phyloP scores from a whole-genome alignment of 1,140 invertebrate genomes.

The Atta cephalotes region DNA sequence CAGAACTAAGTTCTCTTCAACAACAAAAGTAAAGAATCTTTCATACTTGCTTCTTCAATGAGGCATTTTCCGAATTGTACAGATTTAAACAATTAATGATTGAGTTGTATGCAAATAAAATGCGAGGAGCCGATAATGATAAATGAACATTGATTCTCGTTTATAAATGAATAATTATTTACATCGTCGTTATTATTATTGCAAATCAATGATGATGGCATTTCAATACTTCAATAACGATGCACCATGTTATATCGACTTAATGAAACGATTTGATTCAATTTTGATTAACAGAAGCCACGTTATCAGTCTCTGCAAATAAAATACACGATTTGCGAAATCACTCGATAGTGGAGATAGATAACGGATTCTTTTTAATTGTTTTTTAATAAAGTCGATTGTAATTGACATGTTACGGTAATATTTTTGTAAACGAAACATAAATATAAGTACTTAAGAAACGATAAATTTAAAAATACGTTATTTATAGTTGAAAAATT shows the following conservation, averaged over 20 bases:
- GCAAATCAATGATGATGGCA: neutral
- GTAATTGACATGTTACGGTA: neutral
- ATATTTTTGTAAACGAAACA: neutral
- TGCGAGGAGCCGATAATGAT: neutral
- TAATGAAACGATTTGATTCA: neutral
- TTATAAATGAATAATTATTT: neutral
- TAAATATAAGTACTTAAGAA: neutral
- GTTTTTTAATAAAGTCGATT: neutral
- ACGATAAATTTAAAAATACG: neutral
- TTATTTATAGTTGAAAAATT: neutral
- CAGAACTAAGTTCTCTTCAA: slow-evolving; percentile 5
- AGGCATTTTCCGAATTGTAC: neutral
- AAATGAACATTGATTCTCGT: neutral
- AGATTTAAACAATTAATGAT: neutral
- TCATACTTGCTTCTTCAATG: neutral
- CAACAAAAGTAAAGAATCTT: neutral
- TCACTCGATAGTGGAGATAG: neutral
- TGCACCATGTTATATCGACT: neutral
- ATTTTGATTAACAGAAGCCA: slow-evolving; percentile 42
- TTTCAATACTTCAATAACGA: neutral
- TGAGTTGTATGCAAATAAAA: neutral
- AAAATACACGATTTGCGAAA: slow-evolving; percentile 29
- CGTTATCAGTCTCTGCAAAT: slow-evolving; percentile 39
- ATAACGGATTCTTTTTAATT: slow-evolving; percentile 14
- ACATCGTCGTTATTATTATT: neutral